Evolutionary conservation across 2,113 vertebrate genomes (phyloP).

Genomic region (Lepisosteus osseus): DNA sequence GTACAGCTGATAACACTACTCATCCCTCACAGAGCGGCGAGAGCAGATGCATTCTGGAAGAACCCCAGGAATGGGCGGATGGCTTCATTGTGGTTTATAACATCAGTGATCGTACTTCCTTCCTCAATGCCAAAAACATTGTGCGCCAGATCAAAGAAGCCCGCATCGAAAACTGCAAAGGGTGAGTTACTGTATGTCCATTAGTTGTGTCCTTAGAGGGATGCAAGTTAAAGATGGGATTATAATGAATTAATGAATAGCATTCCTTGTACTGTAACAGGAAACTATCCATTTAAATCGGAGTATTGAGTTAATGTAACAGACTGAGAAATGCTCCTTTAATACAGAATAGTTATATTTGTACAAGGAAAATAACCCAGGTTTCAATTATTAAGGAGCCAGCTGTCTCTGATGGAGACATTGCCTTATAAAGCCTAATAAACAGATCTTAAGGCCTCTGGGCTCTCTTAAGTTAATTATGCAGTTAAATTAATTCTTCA

Average conservation of each 20-base stretch:
- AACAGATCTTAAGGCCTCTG: slow-evolving; percentile 21
- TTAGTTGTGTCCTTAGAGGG: not conserved
- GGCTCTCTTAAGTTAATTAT: slow-evolving; percentile 32
- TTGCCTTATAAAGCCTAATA: slow-evolving; percentile 20
- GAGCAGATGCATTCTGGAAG: slow-evolving; percentile 57
- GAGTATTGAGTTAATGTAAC: slow-evolving; percentile 6
- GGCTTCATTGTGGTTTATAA: slow-evolving; percentile 72
- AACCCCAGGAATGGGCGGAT: slow-evolving; percentile 68
- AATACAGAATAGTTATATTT: slow-evolving; percentile 6
- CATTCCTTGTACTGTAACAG: slow-evolving; percentile 27
- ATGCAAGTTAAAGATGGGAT: slow-evolving; percentile 19
- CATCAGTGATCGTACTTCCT: slow-evolving; percentile 64
- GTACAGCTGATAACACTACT: too few species aligned
- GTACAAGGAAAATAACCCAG: slow-evolving; percentile 16
- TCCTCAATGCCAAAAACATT: slow-evolving; percentile 62
- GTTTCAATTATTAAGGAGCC: slow-evolving; percentile 3
- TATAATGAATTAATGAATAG: slow-evolving; percentile 42
- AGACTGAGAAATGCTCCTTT: slow-evolving; percentile 21
- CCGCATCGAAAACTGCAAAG: slow-evolving; percentile 57
- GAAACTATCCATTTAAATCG: slow-evolving; percentile 27
- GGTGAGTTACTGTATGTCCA: slow-evolving; percentile 48
- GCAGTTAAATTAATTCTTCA: slow-evolving; percentile 23
- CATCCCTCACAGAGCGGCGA: slow-evolving; percentile 46
- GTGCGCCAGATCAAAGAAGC: slow-evolving; percentile 62
- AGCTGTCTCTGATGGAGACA: slow-evolving; percentile 14